A percentile compares a stretch with the other conserved stretches of the same genome.
Evolutionary conservation across 2,888 invertebrate genomes (phyloP).

Genomic region (Caenorhabditis angaria): DNA sequence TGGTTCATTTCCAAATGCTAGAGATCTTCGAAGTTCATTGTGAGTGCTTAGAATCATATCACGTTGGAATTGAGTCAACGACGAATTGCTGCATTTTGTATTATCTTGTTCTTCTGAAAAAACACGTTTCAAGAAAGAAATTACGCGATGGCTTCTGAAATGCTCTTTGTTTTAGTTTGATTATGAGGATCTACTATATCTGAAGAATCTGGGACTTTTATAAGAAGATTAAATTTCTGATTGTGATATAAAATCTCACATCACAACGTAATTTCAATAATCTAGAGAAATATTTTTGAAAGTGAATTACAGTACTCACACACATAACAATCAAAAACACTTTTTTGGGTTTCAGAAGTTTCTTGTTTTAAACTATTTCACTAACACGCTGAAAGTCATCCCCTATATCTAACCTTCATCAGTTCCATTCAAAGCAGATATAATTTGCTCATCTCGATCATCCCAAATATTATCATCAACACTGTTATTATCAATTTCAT

Average conservation of each 20-base stretch:
- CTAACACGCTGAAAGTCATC: too few species aligned
- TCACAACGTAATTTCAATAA: too few species aligned
- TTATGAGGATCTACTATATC: conserved; percentile 34
- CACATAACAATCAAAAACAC: too few species aligned
- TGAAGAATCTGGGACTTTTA: conserved; percentile 7
- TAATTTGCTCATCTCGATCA: conserved; percentile 26
- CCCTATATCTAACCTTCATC: conserved; percentile 35
- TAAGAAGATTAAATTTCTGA: conserved; percentile 2
- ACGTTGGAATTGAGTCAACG: conserved; percentile 30
- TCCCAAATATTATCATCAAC: conserved; percentile 18
- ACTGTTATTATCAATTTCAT: conserved; percentile 12
- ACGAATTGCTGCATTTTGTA: conserved; percentile 27
- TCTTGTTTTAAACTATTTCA: too few species aligned
- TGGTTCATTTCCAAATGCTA: conserved; percentile 45
- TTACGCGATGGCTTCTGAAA: too few species aligned
- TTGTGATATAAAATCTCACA: too few species aligned
- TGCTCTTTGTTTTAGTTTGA: too few species aligned
- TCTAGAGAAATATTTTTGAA: too few species aligned
- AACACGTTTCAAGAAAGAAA: neutral
- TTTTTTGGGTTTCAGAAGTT: too few species aligned
- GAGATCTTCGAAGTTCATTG: conserved; percentile 45
- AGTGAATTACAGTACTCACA: too few species aligned
- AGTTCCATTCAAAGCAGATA: conserved; percentile 19
- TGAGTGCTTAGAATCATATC: conserved; percentile 48
- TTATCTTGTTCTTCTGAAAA: neutral